These are phyloP conservation scores for Iphiclides podalirius DNA, from an alignment of 2,888 invertebrate species.

Conservation along the genomic window DNA sequence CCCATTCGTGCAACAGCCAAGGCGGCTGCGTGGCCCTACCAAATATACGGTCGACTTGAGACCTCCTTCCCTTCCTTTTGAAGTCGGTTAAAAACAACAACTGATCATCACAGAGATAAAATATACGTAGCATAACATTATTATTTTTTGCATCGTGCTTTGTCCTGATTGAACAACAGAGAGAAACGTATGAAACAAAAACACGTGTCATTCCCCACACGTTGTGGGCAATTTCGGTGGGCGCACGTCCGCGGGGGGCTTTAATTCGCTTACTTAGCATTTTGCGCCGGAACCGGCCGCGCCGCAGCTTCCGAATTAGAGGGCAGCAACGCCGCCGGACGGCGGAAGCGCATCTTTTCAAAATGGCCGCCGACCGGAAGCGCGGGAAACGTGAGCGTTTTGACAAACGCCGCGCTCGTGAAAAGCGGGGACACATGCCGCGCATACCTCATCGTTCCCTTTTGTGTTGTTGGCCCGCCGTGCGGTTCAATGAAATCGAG, in stretches of 20 bases:
- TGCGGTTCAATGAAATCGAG: not conserved
- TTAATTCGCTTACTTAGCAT: conserved; percentile 74
- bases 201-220: conserved; percentile 3
- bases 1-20: too few species aligned
- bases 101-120: too few species aligned
- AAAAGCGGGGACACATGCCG: conserved; percentile 60
- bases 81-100: too few species aligned
- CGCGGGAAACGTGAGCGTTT: conserved; percentile 74
- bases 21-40: too few species aligned
- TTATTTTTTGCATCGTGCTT: too few species aligned
- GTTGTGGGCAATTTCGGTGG: conserved; percentile 14
- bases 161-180: too few species aligned
- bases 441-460: conserved; percentile 50
- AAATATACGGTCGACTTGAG: too few species aligned
- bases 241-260: conserved; percentile 41
- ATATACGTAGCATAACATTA: too few species aligned
- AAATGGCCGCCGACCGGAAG: conserved; percentile 72
- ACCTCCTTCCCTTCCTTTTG: too few species aligned
- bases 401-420: conserved; percentile 67
- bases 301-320: conserved; percentile 61
- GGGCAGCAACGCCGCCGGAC: conserved; percentile 50
- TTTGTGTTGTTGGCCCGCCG: conserved; percentile 33
- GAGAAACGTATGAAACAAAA: too few species aligned
- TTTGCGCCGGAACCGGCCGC: conserved; percentile 66
- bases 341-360: conserved; percentile 67